Conservation (phyloP, 2,888 invertebrate species). For the Smittia sp. region DNA sequence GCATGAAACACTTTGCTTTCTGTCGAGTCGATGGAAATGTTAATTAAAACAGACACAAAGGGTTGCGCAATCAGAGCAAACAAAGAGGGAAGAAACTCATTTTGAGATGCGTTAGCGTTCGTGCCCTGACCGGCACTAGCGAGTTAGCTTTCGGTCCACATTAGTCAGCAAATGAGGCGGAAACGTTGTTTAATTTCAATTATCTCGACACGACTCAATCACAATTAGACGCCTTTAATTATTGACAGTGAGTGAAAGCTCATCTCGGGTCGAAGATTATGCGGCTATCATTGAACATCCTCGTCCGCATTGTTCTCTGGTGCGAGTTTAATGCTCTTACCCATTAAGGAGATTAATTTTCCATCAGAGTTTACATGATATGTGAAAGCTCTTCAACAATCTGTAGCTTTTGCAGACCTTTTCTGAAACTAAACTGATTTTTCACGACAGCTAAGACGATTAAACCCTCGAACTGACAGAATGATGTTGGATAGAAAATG, state of each 20-base stretch:
- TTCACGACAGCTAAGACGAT: too few relatives aligned
- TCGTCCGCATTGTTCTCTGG: not conserved
- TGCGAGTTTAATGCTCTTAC: slow-evolving; percentile 20
- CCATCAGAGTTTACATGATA: not conserved
- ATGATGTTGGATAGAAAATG: too few relatives aligned
- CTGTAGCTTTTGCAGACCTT: too few relatives aligned
- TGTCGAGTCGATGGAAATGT: not conserved
- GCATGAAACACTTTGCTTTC: too few relatives aligned
- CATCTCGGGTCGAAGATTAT: slow-evolving; percentile 18
- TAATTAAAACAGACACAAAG: slow-evolving; percentile 5
- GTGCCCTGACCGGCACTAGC: not conserved
- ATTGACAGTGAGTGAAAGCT: slow-evolving; percentile 18
- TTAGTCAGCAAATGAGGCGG: not conserved
- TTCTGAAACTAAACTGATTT: too few relatives aligned
- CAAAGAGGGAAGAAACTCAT: not conserved
- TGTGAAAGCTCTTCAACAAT: too few relatives aligned
- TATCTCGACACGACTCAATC: not conserved
- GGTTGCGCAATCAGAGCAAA: not conserved
- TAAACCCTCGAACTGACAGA: too few relatives aligned
- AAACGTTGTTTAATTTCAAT: slow-evolving; percentile 8
- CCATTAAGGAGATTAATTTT: slow-evolving; percentile 39
- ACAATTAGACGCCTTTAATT: not conserved
- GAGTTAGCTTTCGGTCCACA: not conserved
- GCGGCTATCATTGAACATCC: not conserved
- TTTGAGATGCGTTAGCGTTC: not conserved